Conservation (phyloP, 2,888 invertebrate species). For the Trichogramma dendrolimi region DNA sequence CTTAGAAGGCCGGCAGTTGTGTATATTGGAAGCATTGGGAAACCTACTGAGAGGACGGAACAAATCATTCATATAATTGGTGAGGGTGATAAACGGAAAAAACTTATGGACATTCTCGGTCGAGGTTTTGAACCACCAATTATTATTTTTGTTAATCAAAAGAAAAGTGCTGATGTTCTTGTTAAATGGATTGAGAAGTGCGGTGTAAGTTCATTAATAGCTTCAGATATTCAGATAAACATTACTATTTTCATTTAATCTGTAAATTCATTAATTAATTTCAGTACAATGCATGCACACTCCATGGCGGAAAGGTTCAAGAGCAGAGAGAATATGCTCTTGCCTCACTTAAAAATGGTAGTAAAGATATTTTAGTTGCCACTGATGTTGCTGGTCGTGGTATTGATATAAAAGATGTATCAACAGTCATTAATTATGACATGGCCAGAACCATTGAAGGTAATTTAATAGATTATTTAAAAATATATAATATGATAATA, state of each 20-base stretch:
- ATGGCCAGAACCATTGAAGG: constrained; percentile 99
- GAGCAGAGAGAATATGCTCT: constrained; percentile 98
- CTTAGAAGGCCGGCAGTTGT: constrained; percentile 94
- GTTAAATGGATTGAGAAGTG: constrained; percentile 96
- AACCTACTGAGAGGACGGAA: constrained; percentile 96
- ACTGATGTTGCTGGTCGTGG: constrained; percentile 99
- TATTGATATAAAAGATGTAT: constrained; percentile 99
- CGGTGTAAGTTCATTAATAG: constrained; percentile 57
- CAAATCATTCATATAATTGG: constrained; percentile 94
- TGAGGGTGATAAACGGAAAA: constrained; percentile 93
- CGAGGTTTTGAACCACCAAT: constrained; percentile 93
- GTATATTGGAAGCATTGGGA: constrained; percentile 93
- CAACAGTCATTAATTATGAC: constrained; percentile 98
- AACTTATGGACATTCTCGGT: constrained; percentile 87
- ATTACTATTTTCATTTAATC: not conserved
- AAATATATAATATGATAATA: not conserved
- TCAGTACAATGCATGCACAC: constrained; percentile 88
- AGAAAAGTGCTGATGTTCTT: constrained; percentile 97
- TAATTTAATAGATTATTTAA: constrained; percentile 37
- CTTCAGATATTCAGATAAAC: not conserved
- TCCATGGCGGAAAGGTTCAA: constrained; percentile 99
- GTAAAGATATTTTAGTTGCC: constrained; percentile 96
- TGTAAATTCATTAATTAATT: constrained; percentile 26
- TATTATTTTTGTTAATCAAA: constrained; percentile 99
- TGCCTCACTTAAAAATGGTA: constrained; percentile 90